Conservation (phyloP, 1,140 invertebrate species). For the Galendromus occidentalis region DNA sequence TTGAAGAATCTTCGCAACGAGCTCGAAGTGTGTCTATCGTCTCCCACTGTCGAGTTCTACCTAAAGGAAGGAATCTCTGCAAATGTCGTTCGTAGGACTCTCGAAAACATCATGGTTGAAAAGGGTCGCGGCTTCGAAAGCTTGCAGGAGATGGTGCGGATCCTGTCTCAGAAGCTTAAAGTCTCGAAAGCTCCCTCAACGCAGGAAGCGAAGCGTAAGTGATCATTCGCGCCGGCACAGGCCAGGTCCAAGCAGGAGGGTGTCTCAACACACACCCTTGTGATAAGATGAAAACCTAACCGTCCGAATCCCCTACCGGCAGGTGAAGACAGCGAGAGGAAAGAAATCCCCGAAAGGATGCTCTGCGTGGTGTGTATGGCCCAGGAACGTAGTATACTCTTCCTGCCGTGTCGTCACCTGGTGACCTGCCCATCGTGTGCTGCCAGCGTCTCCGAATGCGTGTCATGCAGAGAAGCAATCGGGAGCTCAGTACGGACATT, state of each 20-base stretch:
- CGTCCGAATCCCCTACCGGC: conserved; percentile 12
- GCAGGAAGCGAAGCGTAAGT: neutral
- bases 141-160: neutral
- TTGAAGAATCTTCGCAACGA: neutral
- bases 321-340: too few relatives aligned
- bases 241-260: too few relatives aligned
- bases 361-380: conserved; percentile 83
- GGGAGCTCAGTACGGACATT: conserved; percentile 51
- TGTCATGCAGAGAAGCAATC: conserved; percentile 52
- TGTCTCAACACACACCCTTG: too few relatives aligned
- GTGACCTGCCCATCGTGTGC: conserved; percentile 64
- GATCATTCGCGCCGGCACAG: too few relatives aligned
- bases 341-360: too few relatives aligned
- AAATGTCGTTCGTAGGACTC: neutral
- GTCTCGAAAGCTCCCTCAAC: neutral
- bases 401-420: conserved; percentile 73
- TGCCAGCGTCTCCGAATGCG: conserved; percentile 49
- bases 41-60: neutral
- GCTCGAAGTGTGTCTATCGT: neutral
- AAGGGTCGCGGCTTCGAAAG: neutral
- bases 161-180: neutral
- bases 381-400: conserved; percentile 59
- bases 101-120: neutral
- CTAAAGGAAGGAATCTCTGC: neutral
- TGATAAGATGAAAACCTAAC: too few relatives aligned